These are phyloP conservation scores for Gasterosteus nipponicus DNA, from an alignment of 2,113 vertebrate species.

Conservation along the genomic window DNA sequence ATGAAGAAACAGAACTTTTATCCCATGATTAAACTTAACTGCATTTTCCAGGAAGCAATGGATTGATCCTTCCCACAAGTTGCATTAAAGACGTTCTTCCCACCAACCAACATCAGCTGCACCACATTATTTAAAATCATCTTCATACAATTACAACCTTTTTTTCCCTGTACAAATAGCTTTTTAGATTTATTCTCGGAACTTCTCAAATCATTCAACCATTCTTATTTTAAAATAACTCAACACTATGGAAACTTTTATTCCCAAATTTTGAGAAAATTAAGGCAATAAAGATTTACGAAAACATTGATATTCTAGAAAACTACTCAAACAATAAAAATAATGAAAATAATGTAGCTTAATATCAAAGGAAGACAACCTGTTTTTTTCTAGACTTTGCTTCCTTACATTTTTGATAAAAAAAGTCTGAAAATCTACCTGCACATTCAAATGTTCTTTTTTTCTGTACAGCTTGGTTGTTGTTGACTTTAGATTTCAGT, in stretches of 20 bases:
- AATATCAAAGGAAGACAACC: conserved; percentile 93
- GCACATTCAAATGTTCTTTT: conserved; percentile 89
- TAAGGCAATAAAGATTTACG: conserved; percentile 99
- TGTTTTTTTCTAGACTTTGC: conserved; percentile 71
- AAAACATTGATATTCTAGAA: conserved; percentile 93
- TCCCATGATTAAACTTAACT: conserved; percentile 87
- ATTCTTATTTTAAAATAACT: conserved; percentile 78
- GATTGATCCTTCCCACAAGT: conserved; percentile 80
- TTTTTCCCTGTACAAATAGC: conserved; percentile 87
- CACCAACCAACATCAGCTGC: conserved; percentile 82
- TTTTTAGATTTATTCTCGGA: conserved; percentile 78
- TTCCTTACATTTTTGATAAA: conserved; percentile 75
- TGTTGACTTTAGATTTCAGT: conserved; percentile 75
- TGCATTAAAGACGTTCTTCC: conserved; percentile 53
- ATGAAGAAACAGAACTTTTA: conserved; percentile 84
- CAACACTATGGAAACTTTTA: conserved; percentile 70
- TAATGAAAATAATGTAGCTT: conserved; percentile 88
- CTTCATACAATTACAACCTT: conserved; percentile 91
- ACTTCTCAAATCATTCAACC: conserved; percentile 79
- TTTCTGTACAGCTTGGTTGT: conserved; percentile 82
- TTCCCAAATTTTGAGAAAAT: conserved; percentile 92
- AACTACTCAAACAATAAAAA: conserved; percentile 88
- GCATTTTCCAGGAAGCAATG: conserved; percentile 89
- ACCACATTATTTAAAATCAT: conserved; percentile 90
- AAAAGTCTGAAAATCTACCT: conserved; percentile 87